Evolutionary conservation across 2,888 invertebrate genomes (phyloP).

Genomic region (Meloe dianella): DNA sequence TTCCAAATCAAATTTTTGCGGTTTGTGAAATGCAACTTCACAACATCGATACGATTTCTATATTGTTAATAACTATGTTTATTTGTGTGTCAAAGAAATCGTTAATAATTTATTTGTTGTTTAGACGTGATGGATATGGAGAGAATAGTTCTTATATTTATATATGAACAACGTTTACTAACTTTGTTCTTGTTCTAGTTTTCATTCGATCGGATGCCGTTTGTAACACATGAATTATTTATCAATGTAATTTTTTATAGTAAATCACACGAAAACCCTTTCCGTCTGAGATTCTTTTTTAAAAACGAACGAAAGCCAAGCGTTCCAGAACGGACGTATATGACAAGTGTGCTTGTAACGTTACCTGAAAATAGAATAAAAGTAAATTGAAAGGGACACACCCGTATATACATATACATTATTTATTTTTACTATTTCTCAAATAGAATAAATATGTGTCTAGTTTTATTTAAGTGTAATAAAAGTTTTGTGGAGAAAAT

Average conservation of each 20-base stretch:
- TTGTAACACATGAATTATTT: slow-evolving; percentile 43
- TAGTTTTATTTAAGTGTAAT: not conserved
- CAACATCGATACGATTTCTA: too few species aligned
- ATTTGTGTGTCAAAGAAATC: too few species aligned
- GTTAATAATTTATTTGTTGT: not conserved
- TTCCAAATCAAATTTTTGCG: not conserved
- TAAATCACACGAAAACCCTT: slow-evolving; percentile 40
- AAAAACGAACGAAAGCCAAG: not conserved
- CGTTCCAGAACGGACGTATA: not conserved
- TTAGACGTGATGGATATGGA: not conserved
- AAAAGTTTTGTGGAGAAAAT: slow-evolving; percentile 1
- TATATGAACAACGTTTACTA: not conserved
- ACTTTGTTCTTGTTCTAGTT: not conserved
- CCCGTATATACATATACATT: not conserved
- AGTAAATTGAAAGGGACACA: slow-evolving; percentile 2
- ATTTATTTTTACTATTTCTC: not conserved
- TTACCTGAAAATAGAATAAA: not conserved
- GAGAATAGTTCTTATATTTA: not conserved
- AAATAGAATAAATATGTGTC: not conserved
- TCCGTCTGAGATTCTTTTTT: slow-evolving; percentile 21
- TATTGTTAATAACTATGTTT: too few species aligned
- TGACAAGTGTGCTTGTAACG: not conserved
- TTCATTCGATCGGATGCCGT: slow-evolving; percentile 27
- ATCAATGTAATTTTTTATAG: slow-evolving; percentile 45
- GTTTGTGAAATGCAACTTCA: too few species aligned